Percentiles rank a stretch among this genome's conserved stretches.
These are phyloP conservation scores for Euzetes globulus DNA, from an alignment of 2,888 invertebrate genomes.

Conservation along the genomic window DNA sequence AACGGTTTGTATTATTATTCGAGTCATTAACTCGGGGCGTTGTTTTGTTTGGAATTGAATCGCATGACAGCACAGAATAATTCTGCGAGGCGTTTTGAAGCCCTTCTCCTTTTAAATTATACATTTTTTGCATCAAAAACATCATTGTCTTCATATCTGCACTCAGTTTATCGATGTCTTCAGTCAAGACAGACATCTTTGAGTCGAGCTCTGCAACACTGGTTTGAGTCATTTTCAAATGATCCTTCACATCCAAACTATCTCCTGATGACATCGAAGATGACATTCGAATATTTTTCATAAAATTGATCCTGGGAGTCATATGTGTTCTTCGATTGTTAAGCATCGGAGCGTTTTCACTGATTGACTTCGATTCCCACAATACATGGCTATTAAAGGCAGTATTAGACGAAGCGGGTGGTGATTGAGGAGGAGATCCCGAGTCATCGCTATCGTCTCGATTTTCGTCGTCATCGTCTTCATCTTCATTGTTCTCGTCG, in stretches of 20 bases:
- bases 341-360: background rate
- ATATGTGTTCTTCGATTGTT: background rate
- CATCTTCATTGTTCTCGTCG: constrained; percentile 70
- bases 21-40: background rate
- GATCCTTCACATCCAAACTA: constrained; percentile 39
- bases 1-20: background rate
- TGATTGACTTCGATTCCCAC: background rate
- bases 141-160: constrained; percentile 57
- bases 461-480: constrained; percentile 51
- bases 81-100: constrained; percentile 32
- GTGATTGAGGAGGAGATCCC: constrained; percentile 21
- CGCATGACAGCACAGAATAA: constrained; percentile 37
- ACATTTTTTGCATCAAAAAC: constrained; percentile 38
- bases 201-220: constrained; percentile 67
- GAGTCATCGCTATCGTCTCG: background rate
- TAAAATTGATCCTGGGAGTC: background rate
- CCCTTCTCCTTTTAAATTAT: background rate
- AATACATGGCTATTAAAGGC: background rate
- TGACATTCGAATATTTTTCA: constrained; percentile 8
- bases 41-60: background rate
- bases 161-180: constrained; percentile 75
- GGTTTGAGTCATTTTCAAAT: constrained; percentile 40
- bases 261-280: constrained; percentile 37
- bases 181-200: constrained; percentile 71
- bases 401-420: background rate